Evolutionary conservation across 1,140 invertebrate species (phyloP).

Genomic region (Papilio dardanus): DNA sequence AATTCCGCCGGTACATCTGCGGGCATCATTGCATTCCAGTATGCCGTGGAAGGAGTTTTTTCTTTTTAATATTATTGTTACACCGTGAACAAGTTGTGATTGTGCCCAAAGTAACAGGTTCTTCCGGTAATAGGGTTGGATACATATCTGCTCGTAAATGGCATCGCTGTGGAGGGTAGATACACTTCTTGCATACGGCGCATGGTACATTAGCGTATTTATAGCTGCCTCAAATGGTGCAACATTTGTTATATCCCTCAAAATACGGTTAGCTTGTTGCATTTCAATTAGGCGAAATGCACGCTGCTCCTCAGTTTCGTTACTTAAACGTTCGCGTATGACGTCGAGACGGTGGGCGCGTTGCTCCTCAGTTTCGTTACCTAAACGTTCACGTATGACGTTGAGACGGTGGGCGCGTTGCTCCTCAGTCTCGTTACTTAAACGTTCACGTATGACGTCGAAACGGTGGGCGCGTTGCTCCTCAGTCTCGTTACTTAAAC

Average conservation of each 20-base stretch:
- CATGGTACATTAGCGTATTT: constrained; percentile 42
- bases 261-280: neutral
- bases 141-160: constrained; percentile 36
- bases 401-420: too few relatives aligned
- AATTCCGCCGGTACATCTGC: constrained; percentile 36
- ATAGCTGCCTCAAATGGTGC: constrained; percentile 35
- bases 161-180: constrained; percentile 42
- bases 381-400: too few relatives aligned
- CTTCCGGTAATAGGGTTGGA: constrained; percentile 31
- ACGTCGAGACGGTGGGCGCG: neutral
- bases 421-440: too few relatives aligned
- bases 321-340: constrained; percentile 16
- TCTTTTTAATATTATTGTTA: constrained; percentile 37
- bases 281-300: neutral
- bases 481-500: too few relatives aligned
- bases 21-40: constrained; percentile 40
- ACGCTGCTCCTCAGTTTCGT: constrained; percentile 26
- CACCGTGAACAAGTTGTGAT: constrained; percentile 39
- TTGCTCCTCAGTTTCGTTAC: neutral
- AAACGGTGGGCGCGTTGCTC: too few relatives aligned
- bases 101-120: constrained; percentile 33
- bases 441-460: too few relatives aligned
- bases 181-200: constrained; percentile 37
- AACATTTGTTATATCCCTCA: constrained; percentile 16
- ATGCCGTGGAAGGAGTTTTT: constrained; percentile 40